These are phyloP conservation scores for Drosophila ezoana DNA, from an alignment of 2,888 invertebrate species.

Conservation along the genomic window DNA sequence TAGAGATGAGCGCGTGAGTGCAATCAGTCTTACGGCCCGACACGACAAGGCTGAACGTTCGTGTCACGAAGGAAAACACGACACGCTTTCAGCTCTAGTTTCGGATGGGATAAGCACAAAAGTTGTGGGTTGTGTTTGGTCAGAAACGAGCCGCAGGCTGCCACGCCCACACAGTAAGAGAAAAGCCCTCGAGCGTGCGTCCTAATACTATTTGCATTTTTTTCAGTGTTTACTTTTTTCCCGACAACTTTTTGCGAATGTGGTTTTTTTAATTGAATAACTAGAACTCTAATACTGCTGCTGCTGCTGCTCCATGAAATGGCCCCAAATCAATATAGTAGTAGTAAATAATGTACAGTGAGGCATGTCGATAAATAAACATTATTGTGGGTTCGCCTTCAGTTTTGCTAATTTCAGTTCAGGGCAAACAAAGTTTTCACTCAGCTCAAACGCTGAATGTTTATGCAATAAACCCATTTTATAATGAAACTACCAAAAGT, in stretches of 20 bases:
- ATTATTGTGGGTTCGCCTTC: slow-evolving; percentile 30
- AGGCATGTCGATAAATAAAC: slow-evolving; percentile 37
- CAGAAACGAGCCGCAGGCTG: slow-evolving; percentile 44
- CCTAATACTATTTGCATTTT: slow-evolving; percentile 70
- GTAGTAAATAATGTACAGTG: neutral
- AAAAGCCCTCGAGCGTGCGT: slow-evolving; percentile 34
- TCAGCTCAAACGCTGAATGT: slow-evolving; percentile 25
- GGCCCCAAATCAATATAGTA: slow-evolving; percentile 30
- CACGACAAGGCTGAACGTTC: too few relatives aligned
- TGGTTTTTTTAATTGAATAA: slow-evolving; percentile 74
- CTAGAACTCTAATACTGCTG: slow-evolving; percentile 53
- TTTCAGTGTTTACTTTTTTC: slow-evolving; percentile 12
- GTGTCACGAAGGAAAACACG: too few relatives aligned
- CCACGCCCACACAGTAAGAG: slow-evolving; percentile 30
- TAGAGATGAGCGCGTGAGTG: too few relatives aligned
- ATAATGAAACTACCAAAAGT: slow-evolving; percentile 66
- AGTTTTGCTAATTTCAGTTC: slow-evolving; percentile 49
- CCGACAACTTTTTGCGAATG: slow-evolving; percentile 42
- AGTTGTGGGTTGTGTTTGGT: slow-evolving; percentile 47
- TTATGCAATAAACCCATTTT: slow-evolving; percentile 62
- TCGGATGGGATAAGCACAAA: slow-evolving; percentile 20
- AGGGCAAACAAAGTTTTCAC: slow-evolving; percentile 27
- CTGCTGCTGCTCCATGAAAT: slow-evolving; percentile 11
- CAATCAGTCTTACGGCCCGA: too few relatives aligned
- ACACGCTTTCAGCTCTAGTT: too few relatives aligned